A percentile compares a stretch with the other conserved stretches of the same genome.
Evolutionary conservation across 2,797 vertebrate species (phyloP).

Genomic region (Lutjanus argentimaculatus): DNA sequence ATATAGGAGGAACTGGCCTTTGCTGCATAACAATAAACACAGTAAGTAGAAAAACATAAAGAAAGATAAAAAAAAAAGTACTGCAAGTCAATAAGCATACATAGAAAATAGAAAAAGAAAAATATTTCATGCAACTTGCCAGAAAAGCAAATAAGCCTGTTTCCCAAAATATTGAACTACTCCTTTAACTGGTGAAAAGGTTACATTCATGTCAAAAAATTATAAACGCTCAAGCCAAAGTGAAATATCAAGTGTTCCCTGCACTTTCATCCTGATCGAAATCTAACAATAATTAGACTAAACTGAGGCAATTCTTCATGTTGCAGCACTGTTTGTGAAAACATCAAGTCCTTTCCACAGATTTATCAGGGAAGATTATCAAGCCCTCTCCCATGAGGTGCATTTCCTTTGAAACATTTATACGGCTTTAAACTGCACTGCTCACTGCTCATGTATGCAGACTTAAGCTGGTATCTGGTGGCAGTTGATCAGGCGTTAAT

Average conservation of each 20-base stretch:
- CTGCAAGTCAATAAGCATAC: too few species aligned
- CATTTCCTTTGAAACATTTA: conserved; percentile 75
- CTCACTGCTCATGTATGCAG: conserved; percentile 71
- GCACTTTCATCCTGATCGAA: background rate
- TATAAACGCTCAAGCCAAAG: background rate
- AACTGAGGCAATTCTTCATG: background rate
- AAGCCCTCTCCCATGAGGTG: conserved; percentile 37
- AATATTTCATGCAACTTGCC: background rate
- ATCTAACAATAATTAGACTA: background rate
- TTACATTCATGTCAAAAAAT: background rate
- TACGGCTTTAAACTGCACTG: conserved; percentile 62
- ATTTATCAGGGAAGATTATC: conserved; percentile 42
- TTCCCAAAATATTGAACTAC: too few species aligned
- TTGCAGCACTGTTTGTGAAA: background rate
- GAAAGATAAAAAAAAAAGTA: too few species aligned
- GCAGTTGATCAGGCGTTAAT: conserved; percentile 84
- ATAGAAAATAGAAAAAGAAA: too few species aligned
- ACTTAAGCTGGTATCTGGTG: conserved; percentile 81
- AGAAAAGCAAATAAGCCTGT: background rate
- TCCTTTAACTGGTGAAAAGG: background rate
- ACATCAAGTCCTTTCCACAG: background rate
- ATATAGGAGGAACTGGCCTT: too few species aligned
- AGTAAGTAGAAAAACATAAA: too few species aligned
- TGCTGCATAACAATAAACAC: too few species aligned
- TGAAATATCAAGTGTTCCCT: background rate